phyloP scores from a whole-genome alignment of 2,113 vertebrate species.

The Ochotona princeps region DNA sequence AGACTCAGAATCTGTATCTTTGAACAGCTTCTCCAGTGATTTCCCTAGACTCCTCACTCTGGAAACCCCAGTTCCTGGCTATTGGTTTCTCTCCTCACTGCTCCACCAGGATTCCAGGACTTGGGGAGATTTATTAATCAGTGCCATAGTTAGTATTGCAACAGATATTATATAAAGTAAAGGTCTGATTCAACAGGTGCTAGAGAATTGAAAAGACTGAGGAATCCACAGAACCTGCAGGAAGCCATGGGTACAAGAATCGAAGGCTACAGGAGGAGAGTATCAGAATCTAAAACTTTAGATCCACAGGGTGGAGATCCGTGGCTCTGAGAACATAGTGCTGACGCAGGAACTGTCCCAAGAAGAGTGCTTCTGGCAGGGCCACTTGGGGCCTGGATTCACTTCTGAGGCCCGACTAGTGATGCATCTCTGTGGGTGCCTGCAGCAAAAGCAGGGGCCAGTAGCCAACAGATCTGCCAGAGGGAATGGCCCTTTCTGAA shows the following conservation, averaged over 20 bases:
- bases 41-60: not conserved
- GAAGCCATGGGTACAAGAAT: not conserved
- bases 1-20: slow-evolving; percentile 22
- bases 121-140: not conserved
- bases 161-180: not conserved
- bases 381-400: not conserved
- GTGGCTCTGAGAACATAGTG: not conserved
- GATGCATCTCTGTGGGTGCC: not conserved
- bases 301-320: not conserved
- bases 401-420: not conserved
- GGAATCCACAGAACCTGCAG: not conserved
- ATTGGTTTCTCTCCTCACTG: not conserved
- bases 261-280: not conserved
- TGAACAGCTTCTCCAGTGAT: not conserved
- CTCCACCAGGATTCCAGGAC: not conserved
- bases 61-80: not conserved
- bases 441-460: not conserved
- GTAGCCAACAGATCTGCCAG: not conserved
- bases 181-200: not conserved
- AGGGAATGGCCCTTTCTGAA: not conserved
- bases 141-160: not conserved
- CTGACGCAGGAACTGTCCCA: not conserved
- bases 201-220: not conserved
- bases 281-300: not conserved
- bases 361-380: not conserved